Evolutionary conservation across 2,888 invertebrate genomes (phyloP), one percentile per base, ranked within the genome.

Genomic region (Cryptocheilus praepositus): DNA sequence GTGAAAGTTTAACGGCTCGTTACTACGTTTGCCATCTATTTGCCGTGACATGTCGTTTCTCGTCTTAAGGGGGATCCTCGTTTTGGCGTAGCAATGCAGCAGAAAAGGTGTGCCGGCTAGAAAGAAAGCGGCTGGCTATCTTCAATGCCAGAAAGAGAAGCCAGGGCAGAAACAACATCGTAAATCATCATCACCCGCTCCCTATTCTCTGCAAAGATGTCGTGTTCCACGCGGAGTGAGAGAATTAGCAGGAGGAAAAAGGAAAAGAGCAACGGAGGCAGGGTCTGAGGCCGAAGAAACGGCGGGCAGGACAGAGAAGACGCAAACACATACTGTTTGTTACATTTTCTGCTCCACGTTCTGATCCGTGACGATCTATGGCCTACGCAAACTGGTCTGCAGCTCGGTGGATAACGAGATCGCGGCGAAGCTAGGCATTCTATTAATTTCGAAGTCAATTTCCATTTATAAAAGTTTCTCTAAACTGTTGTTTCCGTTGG

Each of bases 171-270:
- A 74, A 75, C 36, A 36, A 36, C 36, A 75, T 79, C 79, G 84
- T 84, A 84, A 84, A 84, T 84, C 83, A 82, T 84, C 74, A 70
- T 79, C 77, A 79, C 76, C 73, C 77, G 76, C 74, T 59, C 54
- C 64, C 44, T 21, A 59, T 56, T 36, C 36, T 36, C 55, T 71
- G 69, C 74, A 76, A 80, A 81, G 80, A 81, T 83, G 81, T 81
- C 79, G 80, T 73, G 74, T 68, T 70, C 64, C 61, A 65, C 65
- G 70, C 66, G 68, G 71, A 72, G 76, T 71, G 66, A 70, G 69
- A 69, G 71, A 68, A 71, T 16, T 43, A 66, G 68, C 68, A 66
- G 59, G 69, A 43, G 36, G 43, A 56, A 56, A 56, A 57, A 68
- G 49, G 60, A 46, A 18, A 66, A 59, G 21, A 18, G 59, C 55